phyloP scores from a whole-genome alignment of 2,797 vertebrate species.

The Neosilurus mollespiculum region DNA sequence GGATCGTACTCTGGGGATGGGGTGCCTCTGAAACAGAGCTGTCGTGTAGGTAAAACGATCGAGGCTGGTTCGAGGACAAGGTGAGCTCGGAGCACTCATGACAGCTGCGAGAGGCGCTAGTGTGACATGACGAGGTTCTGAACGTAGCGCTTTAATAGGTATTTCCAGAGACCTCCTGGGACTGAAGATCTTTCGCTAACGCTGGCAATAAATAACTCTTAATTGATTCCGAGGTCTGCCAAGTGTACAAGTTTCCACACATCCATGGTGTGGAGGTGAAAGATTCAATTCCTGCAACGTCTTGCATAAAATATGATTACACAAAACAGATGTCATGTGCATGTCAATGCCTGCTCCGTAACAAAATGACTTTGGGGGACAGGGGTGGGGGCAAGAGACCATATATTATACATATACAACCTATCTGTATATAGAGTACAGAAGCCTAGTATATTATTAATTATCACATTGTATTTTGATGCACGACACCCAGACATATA shows the following conservation, averaged over 20 bases:
- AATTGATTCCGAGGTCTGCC: slow-evolving; percentile 11
- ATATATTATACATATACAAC: neutral
- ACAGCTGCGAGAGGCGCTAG: neutral
- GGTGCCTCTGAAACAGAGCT: neutral
- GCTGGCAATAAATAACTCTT: neutral
- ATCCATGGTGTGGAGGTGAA: neutral
- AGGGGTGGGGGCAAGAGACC: too few species aligned
- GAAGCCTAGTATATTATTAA: neutral
- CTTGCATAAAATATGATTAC: neutral
- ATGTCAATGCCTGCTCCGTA: neutral
- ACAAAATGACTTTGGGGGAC: neutral
- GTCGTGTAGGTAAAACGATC: neutral
- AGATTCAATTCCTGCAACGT: neutral
- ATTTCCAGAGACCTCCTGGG: neutral
- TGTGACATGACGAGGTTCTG: neutral
- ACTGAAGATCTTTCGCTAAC: neutral
- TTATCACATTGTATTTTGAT: neutral
- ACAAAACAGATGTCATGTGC: neutral
- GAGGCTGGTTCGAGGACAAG: neutral
- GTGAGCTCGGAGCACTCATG: neutral
- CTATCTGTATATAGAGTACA: neutral
- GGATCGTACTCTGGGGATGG: neutral
- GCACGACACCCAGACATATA: neutral
- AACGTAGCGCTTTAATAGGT: neutral
- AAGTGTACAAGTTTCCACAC: neutral